Evolutionary conservation across 2,797 vertebrate species (phyloP).

Genomic region (Pseudochromis fuscus): DNA sequence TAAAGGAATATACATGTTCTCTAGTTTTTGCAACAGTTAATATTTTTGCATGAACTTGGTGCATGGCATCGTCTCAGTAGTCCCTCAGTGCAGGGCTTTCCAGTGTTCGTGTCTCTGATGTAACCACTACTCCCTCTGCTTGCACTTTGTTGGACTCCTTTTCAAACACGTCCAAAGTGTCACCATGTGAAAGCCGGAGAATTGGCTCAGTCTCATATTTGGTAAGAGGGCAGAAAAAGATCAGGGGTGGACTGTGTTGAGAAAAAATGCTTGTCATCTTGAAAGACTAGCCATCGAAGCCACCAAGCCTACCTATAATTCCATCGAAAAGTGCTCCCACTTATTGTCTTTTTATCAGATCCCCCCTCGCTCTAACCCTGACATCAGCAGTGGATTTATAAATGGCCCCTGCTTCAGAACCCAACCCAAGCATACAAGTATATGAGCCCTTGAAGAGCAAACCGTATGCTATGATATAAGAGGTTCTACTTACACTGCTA

Average conservation of each 20-base stretch:
- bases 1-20: constrained; percentile 87
- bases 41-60: constrained; percentile 86
- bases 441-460: constrained; percentile 66
- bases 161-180: constrained; percentile 48
- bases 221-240: constrained; percentile 58
- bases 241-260: constrained; percentile 72
- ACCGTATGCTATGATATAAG: constrained; percentile 49
- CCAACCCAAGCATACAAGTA: constrained; percentile 47
- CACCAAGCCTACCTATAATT: constrained; percentile 49
- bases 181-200: constrained; percentile 70
- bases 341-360: constrained; percentile 39
- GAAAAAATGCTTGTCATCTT: constrained; percentile 77
- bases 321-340: constrained; percentile 24
- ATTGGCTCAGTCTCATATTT: constrained; percentile 69
- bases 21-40: constrained; percentile 87
- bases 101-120: constrained; percentile 39
- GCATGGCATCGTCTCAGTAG: constrained; percentile 74
- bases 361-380: constrained; percentile 40
- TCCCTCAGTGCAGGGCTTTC: constrained; percentile 65
- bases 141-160: constrained; percentile 52
- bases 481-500: constrained; percentile 43
- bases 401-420: constrained; percentile 57
- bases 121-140: constrained; percentile 50
- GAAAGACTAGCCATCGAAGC: constrained; percentile 65
- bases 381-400: constrained; percentile 64